Evolutionary conservation across 2,888 invertebrate species (phyloP), one percentile per base, ranked within the genome.

Genomic region (Laothoe populi): DNA sequence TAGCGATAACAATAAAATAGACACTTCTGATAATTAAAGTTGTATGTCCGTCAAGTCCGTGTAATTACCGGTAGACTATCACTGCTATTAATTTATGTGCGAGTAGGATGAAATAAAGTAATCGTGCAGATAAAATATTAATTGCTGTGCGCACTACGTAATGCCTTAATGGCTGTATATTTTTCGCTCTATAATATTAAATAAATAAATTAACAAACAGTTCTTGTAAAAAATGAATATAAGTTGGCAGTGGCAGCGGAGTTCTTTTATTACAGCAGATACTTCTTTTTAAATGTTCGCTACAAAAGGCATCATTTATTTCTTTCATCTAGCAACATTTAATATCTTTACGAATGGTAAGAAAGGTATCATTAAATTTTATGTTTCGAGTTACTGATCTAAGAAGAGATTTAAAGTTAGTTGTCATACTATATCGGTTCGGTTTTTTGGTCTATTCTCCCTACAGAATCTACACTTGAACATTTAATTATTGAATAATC

Each of bases 191-290:
- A 31, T 53, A 31, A 19, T 31, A 49, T 16, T 31, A 31, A 49
- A 49, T 7, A 5, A 31, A n/a, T 26, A 26, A 49, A 49, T n/a
- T 26, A 13, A 2, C 26, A 16, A 31, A 31, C 10, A 31, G 31
- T 31, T 31, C 16, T 26, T 31, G 49, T n/a, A 53, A 21, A 31
- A 24, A 53, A 53, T 53, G 31, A 53, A 16, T 53, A 31, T 53
- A 24, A n/a, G 26, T 48, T n/a, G 7, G 26, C 26, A 23, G n/a
- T 24, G 5, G n/a, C 1, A 4, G 5, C 7, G 13, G 2, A 26
- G 26, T 26, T 26, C 26, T n/a, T 48, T 4, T n/a, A 26, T 48
- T 48, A 48, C 7, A 48, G 10, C 8, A 19, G 31, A 53, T 19
- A 31, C 11, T 31, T 31, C 7, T 26, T 31, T 53, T 31, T 31